Conservation (phyloP, 2,888 invertebrate genomes). For the Parnassius mnemosyne region DNA sequence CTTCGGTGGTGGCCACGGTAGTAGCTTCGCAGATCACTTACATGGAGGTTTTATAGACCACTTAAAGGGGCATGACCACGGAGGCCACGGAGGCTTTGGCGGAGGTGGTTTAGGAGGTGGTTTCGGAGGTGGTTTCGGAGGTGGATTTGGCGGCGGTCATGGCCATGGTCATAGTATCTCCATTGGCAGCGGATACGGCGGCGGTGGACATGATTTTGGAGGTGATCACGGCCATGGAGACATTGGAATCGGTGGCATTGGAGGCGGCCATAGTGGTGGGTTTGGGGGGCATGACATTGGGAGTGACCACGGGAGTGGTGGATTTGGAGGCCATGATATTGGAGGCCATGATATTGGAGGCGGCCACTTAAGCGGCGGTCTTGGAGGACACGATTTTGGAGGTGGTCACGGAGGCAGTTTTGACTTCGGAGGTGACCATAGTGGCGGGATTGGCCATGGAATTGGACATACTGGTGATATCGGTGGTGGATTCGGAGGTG, state of each 20-base stretch:
- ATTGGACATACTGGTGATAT: conserved; percentile 33
- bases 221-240: conserved; percentile 44
- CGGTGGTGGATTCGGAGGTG: conserved; percentile 32
- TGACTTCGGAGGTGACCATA: conserved; percentile 39
- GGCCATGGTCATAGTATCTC: conserved; percentile 38
- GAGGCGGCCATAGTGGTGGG: conserved; percentile 31
- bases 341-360: conserved; percentile 40
- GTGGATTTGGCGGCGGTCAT: conserved; percentile 38
- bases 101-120: conserved; percentile 42
- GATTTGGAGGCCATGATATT: conserved; percentile 34
- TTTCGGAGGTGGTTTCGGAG: conserved; percentile 36
- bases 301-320: conserved; percentile 34
- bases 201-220: conserved; percentile 34
- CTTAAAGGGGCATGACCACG: conserved; percentile 44
- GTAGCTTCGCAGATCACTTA: conserved; percentile 47
- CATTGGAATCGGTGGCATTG: conserved; percentile 32
- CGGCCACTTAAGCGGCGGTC: conserved; percentile 36
- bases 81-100: conserved; percentile 39
- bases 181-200: conserved; percentile 33
- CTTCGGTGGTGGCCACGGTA: conserved; percentile 42
- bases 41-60: conserved; percentile 60
- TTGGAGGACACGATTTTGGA: conserved; percentile 39
- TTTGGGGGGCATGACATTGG: conserved; percentile 32
- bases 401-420: conserved; percentile 35
- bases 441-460: conserved; percentile 29